phyloP scores from a whole-genome alignment of 2,113 vertebrate genomes.

The Gadus chalcogrammus region DNA sequence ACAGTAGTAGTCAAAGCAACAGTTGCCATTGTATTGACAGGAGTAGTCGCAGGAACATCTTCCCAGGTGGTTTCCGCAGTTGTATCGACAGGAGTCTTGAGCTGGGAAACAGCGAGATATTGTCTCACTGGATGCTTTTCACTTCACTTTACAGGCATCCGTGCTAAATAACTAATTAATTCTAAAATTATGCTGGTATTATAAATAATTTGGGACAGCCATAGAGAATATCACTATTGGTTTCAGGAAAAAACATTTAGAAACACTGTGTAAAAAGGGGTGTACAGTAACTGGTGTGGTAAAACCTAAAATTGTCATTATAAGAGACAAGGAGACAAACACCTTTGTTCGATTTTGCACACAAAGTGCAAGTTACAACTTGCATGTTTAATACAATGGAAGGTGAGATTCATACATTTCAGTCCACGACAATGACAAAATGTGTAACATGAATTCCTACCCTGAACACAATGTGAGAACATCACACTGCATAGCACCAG shows the following conservation, averaged over 20 bases:
- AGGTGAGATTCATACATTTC: too few species aligned
- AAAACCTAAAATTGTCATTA: not conserved
- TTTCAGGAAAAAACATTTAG: too few species aligned
- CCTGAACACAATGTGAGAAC: conserved; percentile 25
- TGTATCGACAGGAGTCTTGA: conserved; percentile 38
- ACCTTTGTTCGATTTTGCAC: not conserved
- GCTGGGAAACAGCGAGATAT: conserved; percentile 2
- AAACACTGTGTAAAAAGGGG: too few species aligned
- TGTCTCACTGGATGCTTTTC: not conserved
- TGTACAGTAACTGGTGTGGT: too few species aligned
- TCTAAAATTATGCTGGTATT: too few species aligned
- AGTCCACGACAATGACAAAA: not conserved
- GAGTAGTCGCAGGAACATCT: conserved; percentile 53
- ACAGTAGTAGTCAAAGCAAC: conserved; percentile 57
- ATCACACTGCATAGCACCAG: conserved; percentile 45
- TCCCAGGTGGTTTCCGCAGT: conserved; percentile 22
- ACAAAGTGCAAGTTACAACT: too few species aligned
- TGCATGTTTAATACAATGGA: too few species aligned
- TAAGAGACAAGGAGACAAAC: not conserved
- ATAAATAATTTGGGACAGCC: too few species aligned
- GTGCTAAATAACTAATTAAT: too few species aligned
- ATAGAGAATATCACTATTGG: too few species aligned
- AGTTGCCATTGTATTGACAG: conserved; percentile 51
- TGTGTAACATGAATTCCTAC: conserved; percentile 29
- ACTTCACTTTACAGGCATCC: not conserved